Evolutionary conservation across 2,113 vertebrate genomes (phyloP).

Genomic region (Axis porcinus): DNA sequence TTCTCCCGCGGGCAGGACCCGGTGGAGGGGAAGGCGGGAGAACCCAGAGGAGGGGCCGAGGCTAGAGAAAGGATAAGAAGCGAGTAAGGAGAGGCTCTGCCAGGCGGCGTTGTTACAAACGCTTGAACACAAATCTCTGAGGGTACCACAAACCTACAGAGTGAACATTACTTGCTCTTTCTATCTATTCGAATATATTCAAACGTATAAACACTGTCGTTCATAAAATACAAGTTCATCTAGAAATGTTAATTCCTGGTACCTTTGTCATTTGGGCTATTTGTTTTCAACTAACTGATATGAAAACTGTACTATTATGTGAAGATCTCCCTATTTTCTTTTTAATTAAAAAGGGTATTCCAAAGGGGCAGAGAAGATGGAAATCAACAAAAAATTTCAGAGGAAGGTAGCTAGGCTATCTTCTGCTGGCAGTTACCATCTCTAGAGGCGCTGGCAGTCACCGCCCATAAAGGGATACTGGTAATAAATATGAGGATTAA

Average conservation of each 20-base stretch:
- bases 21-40: rapidly evolving
- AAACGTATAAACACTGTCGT: background rate
- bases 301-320: background rate
- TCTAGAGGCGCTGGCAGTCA: background rate
- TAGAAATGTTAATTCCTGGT: background rate
- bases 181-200: background rate
- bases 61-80: background rate
- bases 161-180: background rate
- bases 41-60: background rate
- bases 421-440: background rate
- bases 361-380: background rate
- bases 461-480: background rate
- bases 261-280: background rate
- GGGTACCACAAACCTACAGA: background rate
- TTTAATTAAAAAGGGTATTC: background rate
- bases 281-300: background rate
- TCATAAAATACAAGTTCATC: background rate
- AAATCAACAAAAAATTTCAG: background rate
- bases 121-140: background rate
- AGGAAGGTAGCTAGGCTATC: background rate
- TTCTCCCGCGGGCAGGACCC: background rate
- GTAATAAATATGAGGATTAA: background rate
- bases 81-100: background rate
- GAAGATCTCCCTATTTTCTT: background rate
- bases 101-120: background rate